Evolutionary conservation across 2,113 vertebrate species (phyloP), one percentile per base, ranked within the genome.

Genomic region (Rhodinocichla rosea): DNA sequence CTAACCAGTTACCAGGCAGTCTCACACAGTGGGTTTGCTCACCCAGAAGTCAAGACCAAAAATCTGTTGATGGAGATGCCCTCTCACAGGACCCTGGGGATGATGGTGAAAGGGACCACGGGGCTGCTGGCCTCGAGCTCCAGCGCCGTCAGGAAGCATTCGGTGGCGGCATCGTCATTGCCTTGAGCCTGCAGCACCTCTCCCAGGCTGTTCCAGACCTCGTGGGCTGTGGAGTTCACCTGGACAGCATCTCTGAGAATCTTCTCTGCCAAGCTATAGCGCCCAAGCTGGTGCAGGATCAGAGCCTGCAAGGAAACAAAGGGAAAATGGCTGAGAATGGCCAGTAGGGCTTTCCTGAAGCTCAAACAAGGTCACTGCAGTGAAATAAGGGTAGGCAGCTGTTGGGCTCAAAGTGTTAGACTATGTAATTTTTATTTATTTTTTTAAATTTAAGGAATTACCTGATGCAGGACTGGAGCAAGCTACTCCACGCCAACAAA

Each of bases 111-210:
- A 83, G 99, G 99, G 94, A 99, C 98, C 2, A 99, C 98, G 0
- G 99, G 99, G 96, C 99, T 99, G 98, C 99, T 99, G 92, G 99
- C 99, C 97, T 99, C 99, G 78, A 99, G 98, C 98, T 99, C 99
- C 98, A 99, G 94, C 0, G 99, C 99, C 0, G 99, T 99, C 87
- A 99, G 98, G 97, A 99, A 99, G 97, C 99, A 99, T 97, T 99
- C 99, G 0, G 99, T 99, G 1, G 99, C 99, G 0, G 99, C 99
- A 2, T 98, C 98, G 2, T 99, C 98, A 37, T 99, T 99, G 95
- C 99, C 99, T 97, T 99, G 99, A 56, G 99, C 99, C 97, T 99
- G 99, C 83, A 99, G 98, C 94, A 99, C 99, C 97, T 99, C 99
- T 1, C 99, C 99, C 63, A 99, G 98, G 95, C 99, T 99, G 19